phyloP scores from a whole-genome alignment of 2,797 vertebrate genomes.

The Adrianichthys oophorus region DNA sequence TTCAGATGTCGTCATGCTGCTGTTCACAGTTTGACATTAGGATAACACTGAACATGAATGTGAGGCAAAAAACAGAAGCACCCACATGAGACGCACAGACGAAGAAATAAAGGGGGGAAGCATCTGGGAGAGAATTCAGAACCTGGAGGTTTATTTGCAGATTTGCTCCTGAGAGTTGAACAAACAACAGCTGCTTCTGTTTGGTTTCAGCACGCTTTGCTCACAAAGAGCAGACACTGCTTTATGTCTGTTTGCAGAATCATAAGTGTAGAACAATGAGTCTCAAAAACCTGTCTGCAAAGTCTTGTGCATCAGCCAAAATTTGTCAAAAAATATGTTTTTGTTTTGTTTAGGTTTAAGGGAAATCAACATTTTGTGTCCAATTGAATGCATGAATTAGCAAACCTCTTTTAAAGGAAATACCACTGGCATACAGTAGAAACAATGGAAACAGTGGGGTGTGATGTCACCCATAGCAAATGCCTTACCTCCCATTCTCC shows the following conservation, averaged over 20 bases:
- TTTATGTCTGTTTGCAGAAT: slow-evolving; percentile 17
- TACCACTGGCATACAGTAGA: too few relatives aligned
- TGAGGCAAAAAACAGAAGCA: slow-evolving; percentile 26
- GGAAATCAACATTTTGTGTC: too few relatives aligned
- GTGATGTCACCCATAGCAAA: too few relatives aligned
- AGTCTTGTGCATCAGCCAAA: slow-evolving; percentile 2
- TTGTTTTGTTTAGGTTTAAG: neutral
- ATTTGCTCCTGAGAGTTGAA: slow-evolving; percentile 51
- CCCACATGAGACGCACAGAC: slow-evolving; percentile 39
- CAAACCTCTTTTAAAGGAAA: too few relatives aligned
- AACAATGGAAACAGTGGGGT: too few relatives aligned
- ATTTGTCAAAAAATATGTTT: neutral
- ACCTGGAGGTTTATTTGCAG: slow-evolving; percentile 55
- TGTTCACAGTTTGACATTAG: slow-evolving; percentile 14
- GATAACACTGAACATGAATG: slow-evolving; percentile 38
- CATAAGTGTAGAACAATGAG: neutral
- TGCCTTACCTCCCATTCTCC: too few relatives aligned
- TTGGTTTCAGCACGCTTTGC: slow-evolving; percentile 41
- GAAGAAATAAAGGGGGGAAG: slow-evolving; percentile 51
- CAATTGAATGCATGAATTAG: too few relatives aligned
- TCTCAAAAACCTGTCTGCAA: neutral
- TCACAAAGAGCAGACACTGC: slow-evolving; percentile 4
- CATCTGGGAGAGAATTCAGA: slow-evolving; percentile 39
- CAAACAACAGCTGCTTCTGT: slow-evolving; percentile 60
- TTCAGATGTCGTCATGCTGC: slow-evolving; percentile 10